Percentiles rank a stretch among this genome's conserved stretches.
phyloP scores from a whole-genome alignment of 2,797 vertebrate species.

The Lagodon rhomboides region DNA sequence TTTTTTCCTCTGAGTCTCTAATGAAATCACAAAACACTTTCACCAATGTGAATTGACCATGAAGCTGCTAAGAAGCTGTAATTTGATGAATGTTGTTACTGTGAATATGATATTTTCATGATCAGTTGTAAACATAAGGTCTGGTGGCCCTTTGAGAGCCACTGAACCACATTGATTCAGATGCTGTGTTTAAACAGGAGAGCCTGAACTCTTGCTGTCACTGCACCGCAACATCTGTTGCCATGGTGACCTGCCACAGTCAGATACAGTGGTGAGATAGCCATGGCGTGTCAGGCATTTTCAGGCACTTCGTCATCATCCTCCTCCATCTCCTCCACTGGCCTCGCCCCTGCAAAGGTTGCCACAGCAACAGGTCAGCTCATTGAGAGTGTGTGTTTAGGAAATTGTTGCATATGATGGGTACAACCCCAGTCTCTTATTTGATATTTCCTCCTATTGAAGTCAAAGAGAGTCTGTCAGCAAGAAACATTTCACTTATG shows the following conservation, averaged over 20 bases:
- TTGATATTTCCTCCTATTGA: no score
- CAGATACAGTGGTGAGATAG: constrained; percentile 37
- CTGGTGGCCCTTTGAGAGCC: constrained; percentile 29
- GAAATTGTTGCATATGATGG: fast-evolving
- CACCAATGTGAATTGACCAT: constrained; percentile 36
- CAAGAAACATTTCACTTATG: no score
- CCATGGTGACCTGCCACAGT: constrained; percentile 53
- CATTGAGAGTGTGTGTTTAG: not conserved
- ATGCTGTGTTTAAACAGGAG: constrained; percentile 53
- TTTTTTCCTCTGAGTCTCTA: constrained; percentile 43
- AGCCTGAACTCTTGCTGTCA: constrained; percentile 44
- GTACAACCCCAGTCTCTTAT: no score
- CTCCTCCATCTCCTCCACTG: constrained; percentile 34
- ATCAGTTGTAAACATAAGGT: constrained; percentile 61
- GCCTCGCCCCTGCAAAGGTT: constrained; percentile 63
- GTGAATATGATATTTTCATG: constrained; percentile 44
- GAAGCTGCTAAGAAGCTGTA: constrained; percentile 57
- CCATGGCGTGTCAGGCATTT: constrained; percentile 59
- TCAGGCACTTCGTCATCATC: constrained; percentile 64
- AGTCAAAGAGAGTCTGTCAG: no score
- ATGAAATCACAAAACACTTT: constrained; percentile 48
- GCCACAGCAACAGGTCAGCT: constrained; percentile 43
- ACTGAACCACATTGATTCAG: constrained; percentile 33
- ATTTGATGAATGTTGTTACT: constrained; percentile 41
- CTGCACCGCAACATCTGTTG: constrained; percentile 39